Evolutionary conservation across 2,797 vertebrate species (phyloP).

Genomic region (Kryptolebias ocellatus): DNA sequence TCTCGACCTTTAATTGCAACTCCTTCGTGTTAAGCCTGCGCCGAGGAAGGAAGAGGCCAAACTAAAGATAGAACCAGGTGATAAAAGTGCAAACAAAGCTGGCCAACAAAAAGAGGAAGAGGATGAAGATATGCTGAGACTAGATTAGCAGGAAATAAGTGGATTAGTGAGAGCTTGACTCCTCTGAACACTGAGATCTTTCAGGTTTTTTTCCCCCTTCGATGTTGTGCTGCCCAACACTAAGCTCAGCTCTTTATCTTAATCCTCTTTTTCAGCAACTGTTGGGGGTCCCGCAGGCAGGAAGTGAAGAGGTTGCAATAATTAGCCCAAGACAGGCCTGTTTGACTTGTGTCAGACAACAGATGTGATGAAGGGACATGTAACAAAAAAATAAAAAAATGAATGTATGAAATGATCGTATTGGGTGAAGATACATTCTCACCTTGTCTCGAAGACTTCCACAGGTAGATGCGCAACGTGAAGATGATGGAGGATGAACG

Average conservation of each 20-base stretch:
- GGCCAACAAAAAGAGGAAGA: slow-evolving; percentile 67
- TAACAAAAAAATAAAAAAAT: slow-evolving; percentile 22
- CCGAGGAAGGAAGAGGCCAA: slow-evolving; percentile 57
- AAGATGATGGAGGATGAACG: slow-evolving; percentile 29
- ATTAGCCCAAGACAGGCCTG: slow-evolving; percentile 52
- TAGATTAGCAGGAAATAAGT: slow-evolving; percentile 79
- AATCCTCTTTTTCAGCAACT: slow-evolving; percentile 77
- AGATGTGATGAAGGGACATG: slow-evolving; percentile 23
- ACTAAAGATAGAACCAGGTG: slow-evolving; percentile 60
- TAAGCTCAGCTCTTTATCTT: slow-evolving; percentile 77
- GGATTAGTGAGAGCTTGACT: slow-evolving; percentile 79
- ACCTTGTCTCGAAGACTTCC: slow-evolving; percentile 8
- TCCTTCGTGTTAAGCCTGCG: slow-evolving; percentile 25
- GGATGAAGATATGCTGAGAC: slow-evolving; percentile 76
- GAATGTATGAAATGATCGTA: background rate
- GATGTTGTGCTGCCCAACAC: slow-evolving; percentile 75
- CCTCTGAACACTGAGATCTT: slow-evolving; percentile 73
- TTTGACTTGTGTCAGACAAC: slow-evolving; percentile 8
- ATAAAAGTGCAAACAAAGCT: slow-evolving; percentile 66
- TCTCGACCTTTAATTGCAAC: slow-evolving; percentile 34
- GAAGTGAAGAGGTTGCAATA: slow-evolving; percentile 64
- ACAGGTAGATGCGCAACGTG: background rate
- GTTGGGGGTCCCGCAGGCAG: slow-evolving; percentile 68
- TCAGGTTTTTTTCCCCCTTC: slow-evolving; percentile 67
- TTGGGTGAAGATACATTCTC: slow-evolving; percentile 1